Conservation (phyloP, 2,797 vertebrate species). For the Allobates femoralis region DNA sequence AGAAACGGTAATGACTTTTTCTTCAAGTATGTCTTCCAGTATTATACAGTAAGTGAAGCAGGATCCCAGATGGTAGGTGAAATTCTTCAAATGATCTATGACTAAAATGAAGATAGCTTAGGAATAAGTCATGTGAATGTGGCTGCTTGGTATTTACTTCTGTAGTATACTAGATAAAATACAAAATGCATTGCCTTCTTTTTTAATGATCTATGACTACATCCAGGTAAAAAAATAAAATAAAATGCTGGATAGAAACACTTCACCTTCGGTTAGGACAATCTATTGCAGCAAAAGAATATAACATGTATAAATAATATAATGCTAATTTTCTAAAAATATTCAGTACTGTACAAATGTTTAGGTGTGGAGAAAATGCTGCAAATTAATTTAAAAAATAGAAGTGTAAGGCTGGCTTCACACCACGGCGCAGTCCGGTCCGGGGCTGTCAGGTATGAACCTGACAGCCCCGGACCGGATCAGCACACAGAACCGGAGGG, state of each 20-base stretch:
- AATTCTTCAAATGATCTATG: conserved; percentile 33
- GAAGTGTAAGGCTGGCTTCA: no score
- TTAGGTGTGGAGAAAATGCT: no score
- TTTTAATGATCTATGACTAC: neutral
- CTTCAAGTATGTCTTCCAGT: conserved; percentile 30
- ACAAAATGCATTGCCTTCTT: neutral
- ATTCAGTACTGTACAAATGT: neutral
- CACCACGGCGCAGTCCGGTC: no score
- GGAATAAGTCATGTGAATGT: conserved; percentile 34
- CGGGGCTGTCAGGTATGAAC: no score
- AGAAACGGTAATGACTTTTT: conserved; percentile 46
- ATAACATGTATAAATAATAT: neutral
- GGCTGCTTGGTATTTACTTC: conserved; percentile 12
- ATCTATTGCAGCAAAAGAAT: neutral
- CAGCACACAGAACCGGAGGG: no score
- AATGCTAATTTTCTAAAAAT: neutral
- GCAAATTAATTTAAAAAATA: no score
- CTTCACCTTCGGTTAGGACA: neutral
- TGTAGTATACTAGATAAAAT: neutral
- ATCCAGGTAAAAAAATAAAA: neutral
- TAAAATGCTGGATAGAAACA: neutral
- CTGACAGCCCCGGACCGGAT: no score
- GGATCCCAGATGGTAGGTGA: conserved; percentile 36
- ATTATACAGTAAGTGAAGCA: conserved; percentile 40
- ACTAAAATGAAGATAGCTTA: conserved; percentile 37